A percentile compares a stretch with the other conserved stretches of the same genome.
phyloP scores from a whole-genome alignment of 2,888 invertebrate genomes.

The Tinea semifulvella region DNA sequence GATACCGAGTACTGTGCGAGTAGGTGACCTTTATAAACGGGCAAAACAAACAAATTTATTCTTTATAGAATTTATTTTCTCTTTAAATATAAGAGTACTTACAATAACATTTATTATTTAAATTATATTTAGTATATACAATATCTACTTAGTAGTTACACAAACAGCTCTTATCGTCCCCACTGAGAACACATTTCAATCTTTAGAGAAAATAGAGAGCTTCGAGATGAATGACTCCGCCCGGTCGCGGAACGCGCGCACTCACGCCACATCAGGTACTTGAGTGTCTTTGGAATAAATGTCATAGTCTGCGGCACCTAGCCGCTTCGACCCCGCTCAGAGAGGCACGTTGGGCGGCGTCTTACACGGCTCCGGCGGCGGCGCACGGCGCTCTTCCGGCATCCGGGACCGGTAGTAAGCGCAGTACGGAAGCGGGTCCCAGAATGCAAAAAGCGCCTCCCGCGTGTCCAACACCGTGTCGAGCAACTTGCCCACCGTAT shows the following conservation, averaged over 20 bases:
- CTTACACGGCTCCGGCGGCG: slow-evolving; percentile 63
- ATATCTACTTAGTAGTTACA: slow-evolving; percentile 64
- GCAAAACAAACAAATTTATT: neutral
- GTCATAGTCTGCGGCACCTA: slow-evolving; percentile 29
- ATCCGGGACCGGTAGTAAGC: slow-evolving; percentile 85
- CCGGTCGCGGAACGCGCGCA: neutral
- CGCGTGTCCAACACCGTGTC: slow-evolving; percentile 78
- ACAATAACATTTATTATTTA: slow-evolving; percentile 20
- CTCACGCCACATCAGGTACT: slow-evolving; percentile 5
- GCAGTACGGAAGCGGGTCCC: slow-evolving; percentile 88
- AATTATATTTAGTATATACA: slow-evolving; percentile 24
- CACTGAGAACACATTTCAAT: slow-evolving; percentile 27
- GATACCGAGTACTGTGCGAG: neutral
- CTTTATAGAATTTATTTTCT: neutral
- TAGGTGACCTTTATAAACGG: neutral
- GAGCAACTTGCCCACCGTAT: slow-evolving; percentile 69
- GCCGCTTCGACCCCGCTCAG: slow-evolving; percentile 50
- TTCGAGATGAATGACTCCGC: slow-evolving; percentile 13
- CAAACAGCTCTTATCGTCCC: slow-evolving; percentile 46
- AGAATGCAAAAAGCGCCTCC: slow-evolving; percentile 82
- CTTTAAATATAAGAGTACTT: neutral
- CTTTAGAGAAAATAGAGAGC: slow-evolving; percentile 22
- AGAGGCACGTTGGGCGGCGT: slow-evolving; percentile 60
- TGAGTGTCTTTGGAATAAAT: slow-evolving; percentile 7
- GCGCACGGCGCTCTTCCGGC: slow-evolving; percentile 62